Conservation (phyloP, 2,113 vertebrate species). For the Cyprichromis sp. region DNA sequence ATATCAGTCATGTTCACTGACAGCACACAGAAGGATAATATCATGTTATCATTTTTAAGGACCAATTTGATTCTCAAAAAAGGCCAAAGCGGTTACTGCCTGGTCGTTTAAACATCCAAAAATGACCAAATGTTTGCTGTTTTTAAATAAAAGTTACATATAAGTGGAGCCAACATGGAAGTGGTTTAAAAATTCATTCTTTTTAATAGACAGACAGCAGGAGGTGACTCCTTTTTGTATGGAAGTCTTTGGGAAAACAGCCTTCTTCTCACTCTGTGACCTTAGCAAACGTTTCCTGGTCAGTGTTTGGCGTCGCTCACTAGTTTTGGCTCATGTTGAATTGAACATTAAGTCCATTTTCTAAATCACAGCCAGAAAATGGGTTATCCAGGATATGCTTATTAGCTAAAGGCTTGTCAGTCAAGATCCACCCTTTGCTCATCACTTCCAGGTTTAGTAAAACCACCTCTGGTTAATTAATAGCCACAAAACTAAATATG, state of each 20-base stretch:
- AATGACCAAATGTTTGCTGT: neutral
- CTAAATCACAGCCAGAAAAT: neutral
- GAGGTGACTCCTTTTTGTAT: neutral
- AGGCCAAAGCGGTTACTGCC: neutral
- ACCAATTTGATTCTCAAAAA: neutral
- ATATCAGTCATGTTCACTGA: neutral
- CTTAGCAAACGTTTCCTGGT: neutral
- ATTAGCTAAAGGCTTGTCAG: neutral
- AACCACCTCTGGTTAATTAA: neutral
- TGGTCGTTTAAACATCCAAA: neutral
- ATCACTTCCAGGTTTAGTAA: neutral
- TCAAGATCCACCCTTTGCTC: neutral
- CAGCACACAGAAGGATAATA: neutral
- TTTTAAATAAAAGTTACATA: neutral
- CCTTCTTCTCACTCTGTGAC: neutral
- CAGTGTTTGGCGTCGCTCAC: neutral
- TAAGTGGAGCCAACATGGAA: neutral
- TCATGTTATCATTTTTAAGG: neutral
- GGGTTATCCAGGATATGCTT: neutral
- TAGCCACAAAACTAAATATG: neutral
- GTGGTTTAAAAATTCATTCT: neutral
- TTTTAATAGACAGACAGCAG: neutral
- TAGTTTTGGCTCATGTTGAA: neutral
- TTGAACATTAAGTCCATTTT: neutral
- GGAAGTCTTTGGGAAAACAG: neutral